These are phyloP conservation scores for Sceliomorpha sp. DNA, from an alignment of 2,888 invertebrate species.

Conservation along the genomic window DNA sequence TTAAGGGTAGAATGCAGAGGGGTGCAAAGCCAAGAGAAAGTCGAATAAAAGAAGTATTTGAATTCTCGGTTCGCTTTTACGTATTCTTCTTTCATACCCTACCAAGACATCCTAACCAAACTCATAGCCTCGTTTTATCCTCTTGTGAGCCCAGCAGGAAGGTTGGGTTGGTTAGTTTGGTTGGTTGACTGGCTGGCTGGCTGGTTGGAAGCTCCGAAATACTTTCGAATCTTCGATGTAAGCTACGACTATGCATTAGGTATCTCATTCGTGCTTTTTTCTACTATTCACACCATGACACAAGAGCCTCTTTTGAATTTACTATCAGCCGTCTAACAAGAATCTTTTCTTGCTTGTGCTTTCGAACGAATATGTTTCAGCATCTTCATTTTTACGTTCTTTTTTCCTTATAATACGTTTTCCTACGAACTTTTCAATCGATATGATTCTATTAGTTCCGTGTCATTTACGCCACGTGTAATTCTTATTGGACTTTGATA, in stretches of 20 bases:
- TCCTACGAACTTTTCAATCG: no score
- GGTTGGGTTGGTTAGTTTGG: no score
- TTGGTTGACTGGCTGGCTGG: no score
- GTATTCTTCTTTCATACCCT: slow-evolving; percentile 9
- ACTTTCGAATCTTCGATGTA: slow-evolving; percentile 33
- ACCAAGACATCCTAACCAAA: slow-evolving; percentile 15
- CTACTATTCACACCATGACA: slow-evolving; percentile 9
- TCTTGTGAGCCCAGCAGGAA: slow-evolving; percentile 13
- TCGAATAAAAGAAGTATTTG: slow-evolving; percentile 8
- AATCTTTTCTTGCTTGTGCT: slow-evolving; percentile 17
- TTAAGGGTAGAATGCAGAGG: slow-evolving; percentile 6
- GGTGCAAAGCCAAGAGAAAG: slow-evolving; percentile 21
- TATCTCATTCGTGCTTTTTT: slow-evolving; percentile 21
- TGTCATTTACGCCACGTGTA: no score
- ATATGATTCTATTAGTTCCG: no score
- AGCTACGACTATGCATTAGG: slow-evolving; percentile 19
- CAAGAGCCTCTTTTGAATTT: slow-evolving; percentile 30
- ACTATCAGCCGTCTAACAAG: slow-evolving; percentile 24
- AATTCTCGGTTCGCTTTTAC: slow-evolving; percentile 8
- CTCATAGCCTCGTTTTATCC: slow-evolving; percentile 26
- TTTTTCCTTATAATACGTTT: no score
- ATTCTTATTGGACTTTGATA: no score
- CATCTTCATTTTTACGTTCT: slow-evolving; percentile 19
- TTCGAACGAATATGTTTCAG: slow-evolving; percentile 5
- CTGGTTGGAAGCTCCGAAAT: slow-evolving; percentile 27